phyloP scores from a whole-genome alignment of 2,797 vertebrate species.

The Falco concolor region DNA sequence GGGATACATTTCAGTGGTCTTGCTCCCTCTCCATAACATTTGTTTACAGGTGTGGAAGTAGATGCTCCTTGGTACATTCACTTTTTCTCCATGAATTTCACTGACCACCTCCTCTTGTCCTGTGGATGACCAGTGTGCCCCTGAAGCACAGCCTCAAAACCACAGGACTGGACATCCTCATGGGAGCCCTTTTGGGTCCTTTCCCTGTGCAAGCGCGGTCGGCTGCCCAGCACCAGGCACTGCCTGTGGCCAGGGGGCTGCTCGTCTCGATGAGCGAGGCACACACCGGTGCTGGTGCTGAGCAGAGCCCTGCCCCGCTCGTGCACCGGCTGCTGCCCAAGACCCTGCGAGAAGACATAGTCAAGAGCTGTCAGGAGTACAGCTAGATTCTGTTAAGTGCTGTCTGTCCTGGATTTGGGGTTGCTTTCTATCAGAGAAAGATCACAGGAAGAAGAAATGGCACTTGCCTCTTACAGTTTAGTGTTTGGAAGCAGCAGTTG shows the following conservation, averaged over 20 bases:
- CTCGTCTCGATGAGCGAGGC: neutral
- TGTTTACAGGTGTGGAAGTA: neutral
- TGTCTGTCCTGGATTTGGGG: neutral
- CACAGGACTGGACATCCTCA: neutral
- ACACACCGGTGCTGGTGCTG: neutral
- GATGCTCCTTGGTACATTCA: neutral
- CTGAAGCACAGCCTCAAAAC: neutral
- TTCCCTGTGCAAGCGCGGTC: neutral
- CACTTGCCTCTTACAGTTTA: neutral
- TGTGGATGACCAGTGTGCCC: rapidly evolving
- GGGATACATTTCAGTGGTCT: neutral
- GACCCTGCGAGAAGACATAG: neutral
- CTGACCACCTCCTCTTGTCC: neutral
- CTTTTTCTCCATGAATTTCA: neutral
- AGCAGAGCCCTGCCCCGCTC: neutral
- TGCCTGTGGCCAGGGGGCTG: neutral
- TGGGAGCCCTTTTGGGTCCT: neutral
- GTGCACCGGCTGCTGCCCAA: rapidly evolving
- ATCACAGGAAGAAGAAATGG: neutral
- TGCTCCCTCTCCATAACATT: neutral
- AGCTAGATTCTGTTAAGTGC: neutral
- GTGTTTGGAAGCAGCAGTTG: neutral
- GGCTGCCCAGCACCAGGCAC: neutral
- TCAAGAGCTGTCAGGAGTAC: neutral
- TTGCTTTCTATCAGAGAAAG: neutral